These are phyloP conservation scores for Sebastes iracundus DNA, from an alignment of 2,797 vertebrate genomes.

Conservation along the genomic window DNA sequence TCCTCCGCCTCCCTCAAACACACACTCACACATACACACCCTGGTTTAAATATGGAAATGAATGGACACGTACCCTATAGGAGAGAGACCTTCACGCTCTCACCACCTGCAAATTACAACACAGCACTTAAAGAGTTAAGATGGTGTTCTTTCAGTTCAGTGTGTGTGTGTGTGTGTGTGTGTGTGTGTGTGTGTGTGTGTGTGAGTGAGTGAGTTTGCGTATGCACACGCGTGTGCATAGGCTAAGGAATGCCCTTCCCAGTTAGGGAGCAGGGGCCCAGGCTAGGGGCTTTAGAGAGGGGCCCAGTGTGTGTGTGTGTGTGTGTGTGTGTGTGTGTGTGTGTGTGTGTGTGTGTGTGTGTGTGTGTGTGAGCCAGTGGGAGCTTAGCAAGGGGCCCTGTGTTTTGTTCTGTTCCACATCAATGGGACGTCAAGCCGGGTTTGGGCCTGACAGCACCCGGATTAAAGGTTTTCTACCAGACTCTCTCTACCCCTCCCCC, in stretches of 20 bases:
- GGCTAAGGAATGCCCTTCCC: conserved; percentile 74
- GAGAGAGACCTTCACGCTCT: conserved; percentile 37
- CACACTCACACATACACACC: neutral
- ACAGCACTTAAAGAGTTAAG: conserved; percentile 77
- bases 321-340: conserved; percentile 26
- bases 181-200: conserved; percentile 32
- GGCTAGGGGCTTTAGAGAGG: conserved; percentile 71
- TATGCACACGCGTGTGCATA: conserved; percentile 48
- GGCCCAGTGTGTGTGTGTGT: conserved; percentile 41
- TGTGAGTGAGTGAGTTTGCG: conserved; percentile 38
- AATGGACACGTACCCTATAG: neutral
- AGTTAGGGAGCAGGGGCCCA: conserved; percentile 71
- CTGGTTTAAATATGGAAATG: conserved; percentile 12
- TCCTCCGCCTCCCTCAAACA: neutral
- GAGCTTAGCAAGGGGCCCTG: conserved; percentile 81
- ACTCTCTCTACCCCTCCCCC: conserved; percentile 79
- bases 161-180: conserved; percentile 42
- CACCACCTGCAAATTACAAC: conserved; percentile 79
- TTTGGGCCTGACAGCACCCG: conserved; percentile 86
- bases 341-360: conserved; percentile 5
- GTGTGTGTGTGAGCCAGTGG: conserved; percentile 49
- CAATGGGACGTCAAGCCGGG: conserved; percentile 89
- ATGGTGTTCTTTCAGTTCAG: conserved; percentile 67
- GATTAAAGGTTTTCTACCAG: conserved; percentile 87
- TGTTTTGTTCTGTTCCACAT: conserved; percentile 91